Evolutionary conservation across 2,113 vertebrate genomes (phyloP), one percentile per base, ranked within the genome.

Genomic region (Stomatorhinus ivindoensis): DNA sequence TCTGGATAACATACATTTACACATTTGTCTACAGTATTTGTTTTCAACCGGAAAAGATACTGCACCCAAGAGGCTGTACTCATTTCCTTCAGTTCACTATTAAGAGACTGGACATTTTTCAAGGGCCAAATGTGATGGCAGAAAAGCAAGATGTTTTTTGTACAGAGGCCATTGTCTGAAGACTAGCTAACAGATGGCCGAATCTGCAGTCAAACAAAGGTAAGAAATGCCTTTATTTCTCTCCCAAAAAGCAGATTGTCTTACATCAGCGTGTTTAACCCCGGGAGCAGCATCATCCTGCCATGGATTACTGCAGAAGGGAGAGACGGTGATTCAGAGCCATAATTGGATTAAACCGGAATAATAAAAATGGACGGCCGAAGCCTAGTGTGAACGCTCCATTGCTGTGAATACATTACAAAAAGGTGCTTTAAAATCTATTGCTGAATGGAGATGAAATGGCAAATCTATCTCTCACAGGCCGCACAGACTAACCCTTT

Each of bases 381-480:
- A 95, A 95, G 93, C 94, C 94, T 94, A 94, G 95, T 94, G 93
- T 94, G 95, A 95, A 95, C 95, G 95, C 95, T 95, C 96, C 94
- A 95, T 96, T 95, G 95, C 95, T 94, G 95, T 96, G 96, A 96
- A 97, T 96, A 95, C 95, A 94, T 94, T 95, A 96, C 95, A 95
- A 96, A 96, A 95, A 88, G 96, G 95, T 96, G 95, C 95, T 95
- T 96, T 90, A 85, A 97, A 96, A 97, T 96, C 95, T 96, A 96
- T 96, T 96, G 96, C 95, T 95, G 95, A 95, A 96, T 94, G 95
- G 95, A 96, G 96, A 96, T 95, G 93, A 96, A 96, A 96, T 95
- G 95, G 95, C 94, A 96, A 94, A 95, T 94, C 95, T 95, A 96
- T 95, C 95, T 95, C 95, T 95, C 94, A 95, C 95, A 95, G 94